phyloP scores from a whole-genome alignment of 2,113 vertebrate genomes.

The Carlito syrichta region DNA sequence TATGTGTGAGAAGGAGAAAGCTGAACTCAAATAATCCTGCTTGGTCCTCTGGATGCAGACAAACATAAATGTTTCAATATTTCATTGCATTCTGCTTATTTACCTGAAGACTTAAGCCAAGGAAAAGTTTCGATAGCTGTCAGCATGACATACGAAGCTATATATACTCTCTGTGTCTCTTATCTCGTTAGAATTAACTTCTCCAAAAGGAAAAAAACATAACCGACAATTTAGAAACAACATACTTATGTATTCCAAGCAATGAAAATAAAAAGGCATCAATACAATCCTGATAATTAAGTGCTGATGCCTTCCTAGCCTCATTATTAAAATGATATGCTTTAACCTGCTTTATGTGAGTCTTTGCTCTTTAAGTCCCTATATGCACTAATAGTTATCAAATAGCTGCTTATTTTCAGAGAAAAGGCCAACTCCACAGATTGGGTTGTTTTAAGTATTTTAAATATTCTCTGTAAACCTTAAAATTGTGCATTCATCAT shows the following conservation, averaged over 20 bases:
- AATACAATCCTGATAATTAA: not conserved
- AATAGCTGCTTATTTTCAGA: conserved; percentile 77
- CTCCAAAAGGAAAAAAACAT: not conserved
- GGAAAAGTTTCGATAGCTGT: not conserved
- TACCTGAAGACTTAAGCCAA: not conserved
- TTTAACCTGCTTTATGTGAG: conserved; percentile 44
- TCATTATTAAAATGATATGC: not conserved
- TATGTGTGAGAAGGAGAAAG: not conserved
- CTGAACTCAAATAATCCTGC: not conserved
- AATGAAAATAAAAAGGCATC: not conserved
- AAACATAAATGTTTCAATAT: not conserved
- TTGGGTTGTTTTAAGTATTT: conserved; percentile 68
- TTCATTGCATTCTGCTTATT: not conserved
- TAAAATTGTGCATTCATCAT: conserved; percentile 71
- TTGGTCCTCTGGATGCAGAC: not conserved
- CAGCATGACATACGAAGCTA: not conserved
- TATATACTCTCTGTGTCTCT: not conserved
- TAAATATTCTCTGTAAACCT: conserved; percentile 75
- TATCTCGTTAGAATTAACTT: not conserved
- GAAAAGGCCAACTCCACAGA: conserved; percentile 53
- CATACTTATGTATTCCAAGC: not conserved
- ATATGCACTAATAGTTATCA: conserved; percentile 61
- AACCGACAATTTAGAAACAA: not conserved
- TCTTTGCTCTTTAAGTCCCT: conserved; percentile 45
- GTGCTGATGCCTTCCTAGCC: not conserved